phyloP scores from a whole-genome alignment of 2,113 vertebrate genomes.

The Corythornis madagascariensis region DNA sequence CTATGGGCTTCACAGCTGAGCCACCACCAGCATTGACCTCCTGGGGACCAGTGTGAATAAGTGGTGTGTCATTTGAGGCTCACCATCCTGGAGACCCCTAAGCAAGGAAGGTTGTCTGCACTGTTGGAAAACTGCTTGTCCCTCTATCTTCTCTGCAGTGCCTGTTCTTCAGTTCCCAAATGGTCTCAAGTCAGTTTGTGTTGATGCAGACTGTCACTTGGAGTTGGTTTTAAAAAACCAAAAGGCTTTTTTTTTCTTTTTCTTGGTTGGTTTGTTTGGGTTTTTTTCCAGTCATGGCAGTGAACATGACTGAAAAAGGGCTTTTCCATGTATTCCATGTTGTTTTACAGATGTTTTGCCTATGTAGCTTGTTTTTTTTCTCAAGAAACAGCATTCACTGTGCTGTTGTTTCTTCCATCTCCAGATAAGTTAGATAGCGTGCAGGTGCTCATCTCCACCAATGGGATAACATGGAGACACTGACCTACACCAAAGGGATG shows the following conservation, averaged over 20 bases:
- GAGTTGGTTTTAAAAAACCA: background rate
- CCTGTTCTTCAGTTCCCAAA: background rate
- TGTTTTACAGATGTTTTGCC: background rate
- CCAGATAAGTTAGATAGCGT: background rate
- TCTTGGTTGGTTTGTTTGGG: too few species aligned
- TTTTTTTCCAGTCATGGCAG: background rate
- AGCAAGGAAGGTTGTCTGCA: background rate
- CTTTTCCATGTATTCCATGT: rapidly evolving
- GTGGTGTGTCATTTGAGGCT: background rate
- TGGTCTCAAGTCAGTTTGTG: background rate
- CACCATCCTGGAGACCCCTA: background rate
- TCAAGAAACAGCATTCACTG: background rate
- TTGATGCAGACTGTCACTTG: background rate
- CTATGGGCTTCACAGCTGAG: background rate
- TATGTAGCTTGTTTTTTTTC: background rate
- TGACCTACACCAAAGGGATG: background rate
- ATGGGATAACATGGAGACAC: background rate
- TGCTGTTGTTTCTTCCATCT: background rate
- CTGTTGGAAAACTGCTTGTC: background rate
- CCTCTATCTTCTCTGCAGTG: background rate
- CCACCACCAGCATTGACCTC: background rate
- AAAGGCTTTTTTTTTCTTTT: background rate
- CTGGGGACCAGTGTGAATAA: background rate
- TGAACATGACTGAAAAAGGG: background rate
- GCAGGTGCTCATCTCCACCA: background rate